A percentile compares a stretch with the other conserved stretches of the same genome.
Evolutionary conservation across 2,797 vertebrate genomes (phyloP).

Genomic region (Falco novaeseelandiae): DNA sequence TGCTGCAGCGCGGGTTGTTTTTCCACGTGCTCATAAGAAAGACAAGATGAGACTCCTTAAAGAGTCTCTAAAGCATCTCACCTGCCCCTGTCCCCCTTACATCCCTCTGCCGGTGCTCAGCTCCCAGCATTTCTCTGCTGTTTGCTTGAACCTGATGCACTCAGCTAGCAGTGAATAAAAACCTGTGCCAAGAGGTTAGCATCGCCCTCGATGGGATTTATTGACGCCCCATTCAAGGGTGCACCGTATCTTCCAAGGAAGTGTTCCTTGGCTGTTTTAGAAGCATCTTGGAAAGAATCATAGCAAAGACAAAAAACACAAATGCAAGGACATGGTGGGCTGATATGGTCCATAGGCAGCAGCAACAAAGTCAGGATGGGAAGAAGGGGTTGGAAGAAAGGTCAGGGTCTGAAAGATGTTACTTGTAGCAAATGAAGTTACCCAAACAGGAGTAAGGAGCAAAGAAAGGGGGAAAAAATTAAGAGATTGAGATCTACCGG

Average conservation of each 20-base stretch:
- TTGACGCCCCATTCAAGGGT: background rate
- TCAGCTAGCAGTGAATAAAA: background rate
- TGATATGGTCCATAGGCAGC: background rate
- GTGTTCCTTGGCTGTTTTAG: accelerated
- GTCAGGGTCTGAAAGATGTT: background rate
- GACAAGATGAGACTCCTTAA: accelerated
- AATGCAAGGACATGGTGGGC: accelerated
- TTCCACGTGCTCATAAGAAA: background rate
- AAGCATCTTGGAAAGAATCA: background rate
- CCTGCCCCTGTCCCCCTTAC: background rate
- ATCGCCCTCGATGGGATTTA: accelerated
- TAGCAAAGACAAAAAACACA: background rate
- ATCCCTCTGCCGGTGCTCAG: background rate
- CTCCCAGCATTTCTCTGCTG: background rate
- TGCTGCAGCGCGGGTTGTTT: background rate
- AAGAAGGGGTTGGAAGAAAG: background rate
- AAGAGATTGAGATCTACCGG: background rate
- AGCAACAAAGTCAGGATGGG: background rate
- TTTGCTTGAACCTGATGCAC: background rate
- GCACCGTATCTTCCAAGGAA: background rate
- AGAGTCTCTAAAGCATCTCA: background rate
- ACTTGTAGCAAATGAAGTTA: background rate
- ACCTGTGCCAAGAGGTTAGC: background rate
- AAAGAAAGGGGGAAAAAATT: background rate
- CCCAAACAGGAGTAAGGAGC: background rate